Evolutionary conservation across 2,797 vertebrate genomes (phyloP), one percentile per base, ranked within the genome.

Genomic region (Pelochelys cantorii): DNA sequence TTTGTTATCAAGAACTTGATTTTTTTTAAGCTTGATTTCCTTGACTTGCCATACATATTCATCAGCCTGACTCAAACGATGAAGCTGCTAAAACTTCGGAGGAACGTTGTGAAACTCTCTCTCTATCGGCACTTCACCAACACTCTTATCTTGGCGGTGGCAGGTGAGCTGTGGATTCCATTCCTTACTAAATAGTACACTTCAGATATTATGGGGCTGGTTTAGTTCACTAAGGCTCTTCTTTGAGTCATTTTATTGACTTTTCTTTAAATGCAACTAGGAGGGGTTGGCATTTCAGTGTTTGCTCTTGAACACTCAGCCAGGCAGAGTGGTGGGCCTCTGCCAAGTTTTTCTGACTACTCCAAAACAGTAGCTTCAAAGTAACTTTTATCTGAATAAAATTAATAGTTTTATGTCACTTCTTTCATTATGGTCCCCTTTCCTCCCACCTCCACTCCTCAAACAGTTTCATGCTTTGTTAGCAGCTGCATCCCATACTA

Each of bases 61-160:
- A 99, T 99, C 98, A 99, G 99, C 93, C 97, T 99, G 97, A 99
- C 99, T 95, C 99, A 99, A 97, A 99, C 99, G 90, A 99, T 98
- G 97, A 99, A 99, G 88, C 98, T 99, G 42, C 97, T 99, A 87
- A 99, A 99, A 98, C 98, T 99, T 84, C 98, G 99, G 95, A 98
- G 99, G 90, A 99, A 99, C 53, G 96, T 99, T 80, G 99, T 99
- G 96, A 99, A 99, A 92, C 98, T 99, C 0, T 99, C 99, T 27
- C 92, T 99, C 89, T 99, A 99, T 93, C 98, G 99, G 80, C 99
- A 99, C 97, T 99, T 99, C 95, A 99, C 99, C 96, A 99, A 99
- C 97, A 99, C 99, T 0, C 99, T 99, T 95, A 99, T 99, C 97
- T 98, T 99, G 97, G 99, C 99, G 80, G 99, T 99, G 77, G 97